These are phyloP conservation scores for Lepidurus arcticus DNA, from an alignment of 1,140 invertebrate genomes.

Conservation along the genomic window DNA sequence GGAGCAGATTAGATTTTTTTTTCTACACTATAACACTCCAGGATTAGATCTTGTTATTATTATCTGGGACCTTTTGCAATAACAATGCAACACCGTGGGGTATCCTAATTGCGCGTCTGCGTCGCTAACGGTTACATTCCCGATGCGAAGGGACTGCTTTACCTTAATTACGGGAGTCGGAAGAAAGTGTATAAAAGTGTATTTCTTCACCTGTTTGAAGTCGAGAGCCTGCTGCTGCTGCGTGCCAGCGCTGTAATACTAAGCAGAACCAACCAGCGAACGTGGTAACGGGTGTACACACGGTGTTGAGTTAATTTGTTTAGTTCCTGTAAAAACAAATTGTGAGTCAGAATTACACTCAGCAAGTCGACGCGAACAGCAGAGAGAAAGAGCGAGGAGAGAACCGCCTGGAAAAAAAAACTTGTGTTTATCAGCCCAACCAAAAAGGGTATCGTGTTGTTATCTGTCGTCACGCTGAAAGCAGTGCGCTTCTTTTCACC, in stretches of 20 bases:
- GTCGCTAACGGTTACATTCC: not conserved
- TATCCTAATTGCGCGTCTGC: not conserved
- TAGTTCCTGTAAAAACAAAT: not conserved
- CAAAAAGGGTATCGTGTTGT: constrained; percentile 17
- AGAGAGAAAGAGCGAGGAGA: not conserved
- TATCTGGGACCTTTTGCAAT: not conserved
- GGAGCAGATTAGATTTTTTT: not conserved
- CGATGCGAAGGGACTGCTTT: not conserved
- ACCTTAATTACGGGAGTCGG: not conserved
- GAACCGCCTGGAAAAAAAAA: not conserved
- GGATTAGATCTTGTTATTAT: not conserved
- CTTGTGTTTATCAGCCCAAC: not conserved
- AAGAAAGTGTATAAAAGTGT: not conserved
- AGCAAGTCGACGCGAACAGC: not conserved
- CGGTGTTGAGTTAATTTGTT: constrained; percentile 22
- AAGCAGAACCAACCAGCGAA: not conserved
- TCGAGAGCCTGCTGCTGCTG: not conserved
- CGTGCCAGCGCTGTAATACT: not conserved
- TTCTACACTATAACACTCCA: not conserved
- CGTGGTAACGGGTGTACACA: constrained; percentile 13
- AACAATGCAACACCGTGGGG: not conserved
- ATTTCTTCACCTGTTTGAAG: constrained; percentile 4
- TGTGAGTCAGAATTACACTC: not conserved
- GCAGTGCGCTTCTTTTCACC: not conserved
- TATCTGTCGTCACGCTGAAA: constrained; percentile 5